Evolutionary conservation across 2,797 vertebrate genomes (phyloP).

Genomic region (Pangasius krempfi): DNA sequence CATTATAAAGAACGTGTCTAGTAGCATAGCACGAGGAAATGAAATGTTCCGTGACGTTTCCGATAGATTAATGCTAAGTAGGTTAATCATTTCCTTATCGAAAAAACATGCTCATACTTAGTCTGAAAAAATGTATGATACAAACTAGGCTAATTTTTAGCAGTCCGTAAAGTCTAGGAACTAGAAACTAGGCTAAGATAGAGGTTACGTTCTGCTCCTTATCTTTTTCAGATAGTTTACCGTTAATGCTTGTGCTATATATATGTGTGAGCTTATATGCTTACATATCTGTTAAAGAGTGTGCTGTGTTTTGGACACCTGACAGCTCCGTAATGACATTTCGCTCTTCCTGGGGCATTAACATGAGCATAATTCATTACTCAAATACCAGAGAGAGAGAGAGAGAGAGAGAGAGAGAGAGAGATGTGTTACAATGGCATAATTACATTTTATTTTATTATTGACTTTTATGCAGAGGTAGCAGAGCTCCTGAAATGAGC

Average conservation of each 20-base stretch:
- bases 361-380: slow-evolving; percentile 98
- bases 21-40: not conserved
- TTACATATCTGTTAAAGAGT: slow-evolving; percentile 11
- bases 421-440: slow-evolving; percentile 77
- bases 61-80: not conserved
- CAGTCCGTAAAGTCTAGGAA: not conserved
- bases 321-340: slow-evolving; percentile 97
- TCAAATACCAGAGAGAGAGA: slow-evolving; percentile 84
- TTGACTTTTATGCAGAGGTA: slow-evolving; percentile 78
- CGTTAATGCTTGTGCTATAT: not conserved
- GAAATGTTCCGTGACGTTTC: not conserved
- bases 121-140: too few species aligned
- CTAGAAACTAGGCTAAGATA: too few species aligned
- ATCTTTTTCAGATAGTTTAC: not conserved
- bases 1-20: not conserved
- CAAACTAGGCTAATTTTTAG: too few species aligned
- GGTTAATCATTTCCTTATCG: not conserved
- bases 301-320: slow-evolving; percentile 69
- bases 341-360: slow-evolving; percentile 91
- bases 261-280: slow-evolving; percentile 5
- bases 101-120: too few species aligned
- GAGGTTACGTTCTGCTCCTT: not conserved
- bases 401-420: slow-evolving; percentile 71
- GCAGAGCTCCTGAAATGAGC: slow-evolving; percentile 53
- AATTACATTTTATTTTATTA: slow-evolving; percentile 86